Base-by-base conservation (phyloP, 2,888 invertebrate species). In the Troides aeacus region DNA sequence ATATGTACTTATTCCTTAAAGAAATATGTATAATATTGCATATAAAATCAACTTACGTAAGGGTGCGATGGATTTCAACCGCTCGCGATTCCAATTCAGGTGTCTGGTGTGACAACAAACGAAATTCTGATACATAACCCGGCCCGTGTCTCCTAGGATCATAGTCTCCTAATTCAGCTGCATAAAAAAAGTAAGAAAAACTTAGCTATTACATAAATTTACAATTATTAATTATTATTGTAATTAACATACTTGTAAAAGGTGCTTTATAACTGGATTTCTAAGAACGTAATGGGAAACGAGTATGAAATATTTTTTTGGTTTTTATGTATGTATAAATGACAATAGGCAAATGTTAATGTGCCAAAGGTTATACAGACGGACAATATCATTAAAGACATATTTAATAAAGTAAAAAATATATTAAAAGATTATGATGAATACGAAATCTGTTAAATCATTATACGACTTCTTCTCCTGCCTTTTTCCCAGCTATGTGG, bases 131-230 rank as follows among this genome's bases (percentile, higher is more conserved):
- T 74, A 98, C 97, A 89, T 99, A 99, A 68, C 98, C 98, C 36
- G 95, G 94, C 50, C 96, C 95, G 86, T 99, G 98, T 70, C 97
- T 93, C 77, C 97, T 94, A 46, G 96, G 95, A 88, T 99, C 98
- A 88, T 96, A 98, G 93, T 99, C 99, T 1, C 99, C 99, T 72
- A 99, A 93, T 93, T 99, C 99, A 82, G 99, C 98, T 98, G 92
- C 59, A 74, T 46, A 72, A 72, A 24, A 60, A 58, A 23, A 1
- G 30, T 30, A 10, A 71, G 69, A 66, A 61, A 42, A 17, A 36
- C 7, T 39, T 8, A 42, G 18, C 53, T n/a, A 53, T 53, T n/a
- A n/a, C 0, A n/a, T 5, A 53, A 53, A 53, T n/a, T 18, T n/a
- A 53, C n/a, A 53, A 53, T n/a, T 53, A 0, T 53, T 7, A n/a